These are phyloP conservation scores for Bolinopsis microptera DNA, from an alignment of 37 sponge, comb jelly and placozoan species.

Conservation along the genomic window DNA sequence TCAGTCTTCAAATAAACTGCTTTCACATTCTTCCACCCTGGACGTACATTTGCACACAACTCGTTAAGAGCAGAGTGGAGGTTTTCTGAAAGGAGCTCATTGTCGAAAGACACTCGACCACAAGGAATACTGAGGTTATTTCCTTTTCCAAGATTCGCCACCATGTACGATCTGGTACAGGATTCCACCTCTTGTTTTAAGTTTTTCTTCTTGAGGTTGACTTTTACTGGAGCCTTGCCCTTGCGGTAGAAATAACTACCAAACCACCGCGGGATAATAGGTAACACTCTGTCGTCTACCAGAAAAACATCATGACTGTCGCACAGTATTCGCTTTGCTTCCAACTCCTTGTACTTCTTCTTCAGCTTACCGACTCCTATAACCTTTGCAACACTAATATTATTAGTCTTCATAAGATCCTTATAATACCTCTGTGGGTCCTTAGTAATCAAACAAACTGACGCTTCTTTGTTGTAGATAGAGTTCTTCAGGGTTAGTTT, in stretches of 20 bases:
- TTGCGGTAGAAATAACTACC: slow-evolving; percentile 38
- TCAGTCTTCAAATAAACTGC: slow-evolving; percentile 27
- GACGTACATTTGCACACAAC: not conserved
- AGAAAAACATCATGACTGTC: slow-evolving; percentile 7
- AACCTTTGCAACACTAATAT: not conserved
- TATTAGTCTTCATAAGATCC: not conserved
- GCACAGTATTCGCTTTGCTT: slow-evolving; percentile 38
- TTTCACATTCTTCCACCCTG: slow-evolving; percentile 10
- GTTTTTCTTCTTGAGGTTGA: slow-evolving; percentile 10
- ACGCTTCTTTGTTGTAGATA: not conserved
- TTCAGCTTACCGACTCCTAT: slow-evolving; percentile 31
- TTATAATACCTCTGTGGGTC: slow-evolving; percentile 37
- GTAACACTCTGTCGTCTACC: slow-evolving; percentile 19
- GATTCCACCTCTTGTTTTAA: not conserved
- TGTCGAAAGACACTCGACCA: slow-evolving; percentile 33
- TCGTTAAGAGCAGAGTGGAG: not conserved
- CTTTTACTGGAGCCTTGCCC: slow-evolving; percentile 21
- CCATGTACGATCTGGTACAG: not conserved
- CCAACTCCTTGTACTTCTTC: slow-evolving; percentile 51
- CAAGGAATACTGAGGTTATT: slow-evolving; percentile 35
- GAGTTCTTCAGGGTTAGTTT: not conserved
- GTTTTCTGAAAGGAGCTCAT: slow-evolving; percentile 2
- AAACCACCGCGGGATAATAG: slow-evolving; percentile 22
- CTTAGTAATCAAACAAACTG: not conserved
- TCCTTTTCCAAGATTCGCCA: slow-evolving; percentile 40